These are phyloP conservation scores for Molanna angustata DNA, from an alignment of 2,888 invertebrate species.

Conservation along the genomic window DNA sequence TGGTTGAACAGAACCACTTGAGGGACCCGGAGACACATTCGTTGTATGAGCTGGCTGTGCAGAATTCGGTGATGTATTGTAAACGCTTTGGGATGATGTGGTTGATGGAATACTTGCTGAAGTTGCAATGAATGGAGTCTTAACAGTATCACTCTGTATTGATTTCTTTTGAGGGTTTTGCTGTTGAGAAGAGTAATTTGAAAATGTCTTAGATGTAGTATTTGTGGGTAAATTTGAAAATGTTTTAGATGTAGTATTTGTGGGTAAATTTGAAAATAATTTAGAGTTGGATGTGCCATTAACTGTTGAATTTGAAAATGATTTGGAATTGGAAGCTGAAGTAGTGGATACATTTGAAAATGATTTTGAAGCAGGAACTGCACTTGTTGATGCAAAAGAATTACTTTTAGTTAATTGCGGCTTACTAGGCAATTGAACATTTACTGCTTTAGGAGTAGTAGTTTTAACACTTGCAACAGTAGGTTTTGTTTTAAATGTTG, in stretches of 20 bases:
- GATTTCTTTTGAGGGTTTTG: slow-evolving; percentile 17
- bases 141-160: background rate
- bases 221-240: background rate
- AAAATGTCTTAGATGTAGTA: slow-evolving; percentile 4
- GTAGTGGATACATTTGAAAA: too few relatives aligned
- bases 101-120: background rate
- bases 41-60: slow-evolving; percentile 17
- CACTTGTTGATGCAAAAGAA: too few relatives aligned
- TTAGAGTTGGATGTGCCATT: too few relatives aligned
- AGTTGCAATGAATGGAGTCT: background rate
- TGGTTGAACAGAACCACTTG: background rate
- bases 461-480: slow-evolving; percentile 4
- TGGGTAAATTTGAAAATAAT: too few relatives aligned
- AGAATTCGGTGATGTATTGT: slow-evolving; percentile 2
- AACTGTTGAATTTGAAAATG: too few relatives aligned
- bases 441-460: slow-evolving; percentile 3
- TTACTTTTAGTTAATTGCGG: too few relatives aligned
- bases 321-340: too few relatives aligned
- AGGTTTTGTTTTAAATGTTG: slow-evolving; percentile 20
- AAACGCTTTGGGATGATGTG: slow-evolving; percentile 10
- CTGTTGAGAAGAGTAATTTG: slow-evolving; percentile 14
- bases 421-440: slow-evolving; percentile 5
- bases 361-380: too few relatives aligned
- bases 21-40: slow-evolving; percentile 7
- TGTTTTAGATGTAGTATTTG: slow-evolving; percentile 17